Base-by-base conservation (phyloP, 2,113 vertebrate species). In the Hemiprocne comata region DNA sequence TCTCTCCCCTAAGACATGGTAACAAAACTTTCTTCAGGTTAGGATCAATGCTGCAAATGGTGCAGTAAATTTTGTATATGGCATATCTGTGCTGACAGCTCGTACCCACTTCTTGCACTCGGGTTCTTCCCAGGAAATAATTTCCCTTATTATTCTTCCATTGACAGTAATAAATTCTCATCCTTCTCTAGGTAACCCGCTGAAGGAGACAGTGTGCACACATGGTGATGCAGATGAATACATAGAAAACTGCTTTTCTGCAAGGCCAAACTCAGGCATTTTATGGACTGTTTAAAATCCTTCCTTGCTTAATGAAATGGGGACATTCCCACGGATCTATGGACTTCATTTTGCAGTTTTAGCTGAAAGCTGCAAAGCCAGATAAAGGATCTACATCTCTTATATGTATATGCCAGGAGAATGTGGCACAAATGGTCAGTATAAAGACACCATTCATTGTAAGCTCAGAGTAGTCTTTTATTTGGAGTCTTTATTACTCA, bases 1-100 rank as follows among this genome's bases (percentile, higher is more conserved):
- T 53, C 76, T 81, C 75, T 92, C 54, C 65, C 61, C 7, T 64
- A 92, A 86, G 90, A 84, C 61, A 57, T 0, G 18, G 40, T 54
- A 90, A 61, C 80, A 90, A 90, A 95, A 93, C 76, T 96, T 96
- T 97, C n/a, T 78, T 54, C 58, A 81, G 85, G 76, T 93, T 93
- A 81, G 57, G 90, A 81, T 89, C 90, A 89, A 89, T 87, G 90
- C 73, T 70, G 33, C 40, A 7, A 53, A 67, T 34, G 54, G 62
- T 38, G 61, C 80, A 62, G 57, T 93, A 96, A 89, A 86, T 93
- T 90, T 65, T 65, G 20, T 69, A 66, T 72, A 72, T 82, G 76
- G 76, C 80, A 57, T 87, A 92, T 88, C 86, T 69, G 65, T 85
- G 80, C 62, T 94, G 95, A 92, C 86, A 95, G 89, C 18, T 0